Evolutionary conservation across 2,113 vertebrate genomes (phyloP), one percentile per base, ranked within the genome.

Genomic region (Geococcyx californianus): DNA sequence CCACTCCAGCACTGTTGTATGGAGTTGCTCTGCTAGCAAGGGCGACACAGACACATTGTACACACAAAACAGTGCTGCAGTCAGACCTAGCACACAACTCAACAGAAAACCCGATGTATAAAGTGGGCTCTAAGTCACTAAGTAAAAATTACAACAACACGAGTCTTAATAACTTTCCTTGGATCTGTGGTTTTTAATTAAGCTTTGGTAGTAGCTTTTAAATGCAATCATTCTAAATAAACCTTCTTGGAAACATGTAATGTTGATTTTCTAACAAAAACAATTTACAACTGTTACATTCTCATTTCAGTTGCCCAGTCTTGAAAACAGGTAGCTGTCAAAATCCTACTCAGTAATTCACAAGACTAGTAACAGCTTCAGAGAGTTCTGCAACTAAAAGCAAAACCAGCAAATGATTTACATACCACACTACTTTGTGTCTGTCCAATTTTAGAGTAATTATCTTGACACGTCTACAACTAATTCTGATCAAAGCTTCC

Each of bases 401-500:
- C 28, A 87, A 89, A 60, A 28, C 3, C 15, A 44, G 13, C 0
- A 16, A 80, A 24, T 80, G 76, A 89, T 10, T 79, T 59, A 78
- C 68, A 38, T 16, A 15, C 42, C 73, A 81, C 56, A 63, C 51
- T 66, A 66, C 34, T 90, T 81, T 38, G 38, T 36, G 55, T 75
- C 58, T 82, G 42, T 54, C 73, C 60, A 79, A 33, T 60, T 87
- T 56, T 8, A 59, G 76, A 89, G 62, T 78, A 81, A 87, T 42
- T 93, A 64, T 15, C 26, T 75, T 70, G 77, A 84, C 69, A 72
- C 2, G 1, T 44, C 40, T 75, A 64, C 60, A 72, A 52, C 60
- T 92, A 92, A 84, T 84, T 84, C 69, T 69, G 77, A 94, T 84
- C 77, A 79, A 93, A 90, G 89, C 18, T 89, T 78, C 24, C 38